phyloP scores from a whole-genome alignment of 2,113 vertebrate genomes.

The Acanthisitta chloris region DNA sequence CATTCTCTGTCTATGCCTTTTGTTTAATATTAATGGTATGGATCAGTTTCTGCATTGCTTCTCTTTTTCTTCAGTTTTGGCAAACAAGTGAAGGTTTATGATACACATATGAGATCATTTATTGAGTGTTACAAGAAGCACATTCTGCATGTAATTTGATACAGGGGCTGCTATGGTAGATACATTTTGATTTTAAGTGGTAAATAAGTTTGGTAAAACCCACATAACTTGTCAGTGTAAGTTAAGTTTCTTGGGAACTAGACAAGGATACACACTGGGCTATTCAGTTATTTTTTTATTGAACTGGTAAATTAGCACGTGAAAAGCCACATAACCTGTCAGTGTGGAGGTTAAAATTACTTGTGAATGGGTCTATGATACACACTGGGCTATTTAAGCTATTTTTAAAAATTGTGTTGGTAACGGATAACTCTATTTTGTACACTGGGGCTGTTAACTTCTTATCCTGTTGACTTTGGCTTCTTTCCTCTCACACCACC shows the following conservation, averaged over 20 bases:
- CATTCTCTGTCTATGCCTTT: neutral
- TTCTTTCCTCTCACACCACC: neutral
- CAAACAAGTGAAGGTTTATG: slow-evolving; percentile 43
- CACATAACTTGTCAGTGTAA: neutral
- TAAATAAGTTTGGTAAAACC: slow-evolving; percentile 25
- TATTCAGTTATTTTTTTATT: neutral
- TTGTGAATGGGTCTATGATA: neutral
- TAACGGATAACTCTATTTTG: slow-evolving; percentile 11
- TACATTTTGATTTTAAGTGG: slow-evolving; percentile 37
- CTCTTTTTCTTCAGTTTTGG: slow-evolving; percentile 47
- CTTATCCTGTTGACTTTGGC: slow-evolving; percentile 59
- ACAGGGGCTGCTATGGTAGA: neutral
- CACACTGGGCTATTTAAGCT: slow-evolving; percentile 30
- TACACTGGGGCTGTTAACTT: slow-evolving; percentile 33
- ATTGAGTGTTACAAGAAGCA: slow-evolving; percentile 51
- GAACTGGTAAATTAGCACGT: slow-evolving; percentile 52
- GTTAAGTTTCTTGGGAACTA: slow-evolving; percentile 12
- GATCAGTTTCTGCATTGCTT: slow-evolving; percentile 29
- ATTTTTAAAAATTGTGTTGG: slow-evolving; percentile 33
- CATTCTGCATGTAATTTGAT: slow-evolving; percentile 45
- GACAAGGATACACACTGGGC: neutral
- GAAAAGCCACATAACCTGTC: slow-evolving; percentile 50
- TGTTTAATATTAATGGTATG: slow-evolving; percentile 3
- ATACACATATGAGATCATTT: slow-evolving; percentile 52
- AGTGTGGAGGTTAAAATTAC: slow-evolving; percentile 27